Percentiles rank a stretch among this genome's conserved stretches.
Conservation (phyloP, 2,888 invertebrate genomes). For the Nesidiocoris tenuis region DNA sequence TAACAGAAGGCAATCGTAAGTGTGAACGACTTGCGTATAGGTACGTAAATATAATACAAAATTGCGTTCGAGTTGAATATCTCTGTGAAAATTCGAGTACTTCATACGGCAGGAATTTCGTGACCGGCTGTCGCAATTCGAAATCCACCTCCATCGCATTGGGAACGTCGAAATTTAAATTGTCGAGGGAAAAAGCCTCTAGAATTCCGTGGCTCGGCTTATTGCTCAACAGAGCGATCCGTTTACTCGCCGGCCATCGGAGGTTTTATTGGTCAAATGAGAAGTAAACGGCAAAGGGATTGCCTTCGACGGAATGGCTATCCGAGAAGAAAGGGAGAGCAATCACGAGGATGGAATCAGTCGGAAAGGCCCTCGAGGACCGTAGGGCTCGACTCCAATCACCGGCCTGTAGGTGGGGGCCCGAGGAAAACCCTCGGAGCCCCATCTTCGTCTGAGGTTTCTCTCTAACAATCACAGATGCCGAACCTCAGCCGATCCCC, state of each 20-base stretch:
- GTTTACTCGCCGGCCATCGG: neutral
- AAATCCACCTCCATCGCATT: no score
- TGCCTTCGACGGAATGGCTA: conserved; percentile 6
- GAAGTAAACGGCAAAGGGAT: neutral
- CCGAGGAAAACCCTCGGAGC: neutral
- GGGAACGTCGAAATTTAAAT: no score
- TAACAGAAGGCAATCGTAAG: no score
- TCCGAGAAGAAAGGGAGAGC: neutral
- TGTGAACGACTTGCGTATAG: no score
- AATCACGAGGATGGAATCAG: conserved; percentile 23
- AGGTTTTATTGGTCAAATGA: conserved; percentile 25
- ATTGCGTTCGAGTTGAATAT: no score
- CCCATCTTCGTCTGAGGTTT: neutral
- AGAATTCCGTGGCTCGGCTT: no score
- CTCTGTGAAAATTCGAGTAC: no score
- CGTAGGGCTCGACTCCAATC: conserved; percentile 12
- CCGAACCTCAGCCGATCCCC: neutral
- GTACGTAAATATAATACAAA: no score
- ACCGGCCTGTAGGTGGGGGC: neutral
- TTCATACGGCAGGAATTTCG: no score
- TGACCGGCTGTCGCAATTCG: no score
- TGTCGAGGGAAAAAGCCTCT: no score
- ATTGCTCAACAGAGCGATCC: neutral
- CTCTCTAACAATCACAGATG: neutral
- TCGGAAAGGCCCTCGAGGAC: conserved; percentile 28